Evolutionary conservation across 2,888 invertebrate species (phyloP).

Genomic region (Drosophila demipolita): DNA sequence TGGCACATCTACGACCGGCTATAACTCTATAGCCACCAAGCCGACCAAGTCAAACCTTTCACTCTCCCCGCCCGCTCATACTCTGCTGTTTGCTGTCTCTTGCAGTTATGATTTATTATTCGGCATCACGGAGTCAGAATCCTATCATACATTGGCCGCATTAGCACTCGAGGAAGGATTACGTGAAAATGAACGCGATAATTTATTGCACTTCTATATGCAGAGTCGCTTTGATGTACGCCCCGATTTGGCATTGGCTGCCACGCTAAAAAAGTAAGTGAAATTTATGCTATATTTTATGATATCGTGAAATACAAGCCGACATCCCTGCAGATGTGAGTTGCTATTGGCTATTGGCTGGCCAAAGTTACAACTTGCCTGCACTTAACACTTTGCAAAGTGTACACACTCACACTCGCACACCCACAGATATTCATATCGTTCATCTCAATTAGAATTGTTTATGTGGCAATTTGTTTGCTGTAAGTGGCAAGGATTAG

Average conservation of each 20-base stretch:
- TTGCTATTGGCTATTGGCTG: conserved; percentile 11
- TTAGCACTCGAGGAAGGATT: conserved; percentile 90
- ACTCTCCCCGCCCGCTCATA: conserved; percentile 5
- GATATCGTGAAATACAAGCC: conserved; percentile 38
- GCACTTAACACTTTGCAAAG: conserved; percentile 62
- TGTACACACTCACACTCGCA: neutral
- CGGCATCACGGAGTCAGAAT: conserved; percentile 93
- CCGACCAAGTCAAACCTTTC: neutral
- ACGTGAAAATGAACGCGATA: conserved; percentile 90
- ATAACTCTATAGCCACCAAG: conserved; percentile 26
- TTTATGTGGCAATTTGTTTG: conserved; percentile 79
- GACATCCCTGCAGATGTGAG: neutral
- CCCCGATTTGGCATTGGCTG: conserved; percentile 88
- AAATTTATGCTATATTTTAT: conserved; percentile 77
- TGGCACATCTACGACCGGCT: conserved; percentile 10
- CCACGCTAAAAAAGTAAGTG: conserved; percentile 88
- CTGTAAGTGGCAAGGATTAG: conserved; percentile 68
- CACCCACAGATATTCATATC: conserved; percentile 50
- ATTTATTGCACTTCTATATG: conserved; percentile 91
- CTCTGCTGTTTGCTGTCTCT: conserved; percentile 50
- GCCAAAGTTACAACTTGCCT: conserved; percentile 53
- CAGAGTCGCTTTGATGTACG: conserved; percentile 92
- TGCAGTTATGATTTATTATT: conserved; percentile 93
- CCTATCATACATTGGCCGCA: conserved; percentile 91
- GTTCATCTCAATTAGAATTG: conserved; percentile 77